A percentile compares a stretch with the other conserved stretches of the same genome.
Evolutionary conservation across 2,113 vertebrate species (phyloP).

Genomic region (Ondatra zibethicus): DNA sequence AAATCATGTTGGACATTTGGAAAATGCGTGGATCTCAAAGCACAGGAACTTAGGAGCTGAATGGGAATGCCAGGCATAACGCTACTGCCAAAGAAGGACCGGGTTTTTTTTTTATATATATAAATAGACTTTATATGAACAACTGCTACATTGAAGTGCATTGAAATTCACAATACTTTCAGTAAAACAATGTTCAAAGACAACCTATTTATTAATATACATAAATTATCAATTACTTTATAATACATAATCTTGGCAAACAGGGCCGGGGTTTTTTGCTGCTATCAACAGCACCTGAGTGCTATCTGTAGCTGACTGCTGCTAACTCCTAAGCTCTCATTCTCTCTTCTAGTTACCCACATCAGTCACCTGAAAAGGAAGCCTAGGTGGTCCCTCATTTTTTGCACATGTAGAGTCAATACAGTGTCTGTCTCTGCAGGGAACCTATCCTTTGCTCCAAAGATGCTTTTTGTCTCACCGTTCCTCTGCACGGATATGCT

Average conservation of each 20-base stretch:
- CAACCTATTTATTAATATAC: neutral
- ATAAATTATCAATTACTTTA: slow-evolving; percentile 46
- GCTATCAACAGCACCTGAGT: neutral
- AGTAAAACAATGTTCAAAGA: slow-evolving; percentile 15
- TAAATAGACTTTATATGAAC: slow-evolving; percentile 13
- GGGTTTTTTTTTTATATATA: too few species aligned
- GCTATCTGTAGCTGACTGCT: neutral
- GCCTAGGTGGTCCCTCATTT: neutral
- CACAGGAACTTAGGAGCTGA: neutral
- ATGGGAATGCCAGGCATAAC: neutral
- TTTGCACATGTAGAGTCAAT: neutral
- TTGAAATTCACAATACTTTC: slow-evolving; percentile 21
- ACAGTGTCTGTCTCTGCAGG: neutral
- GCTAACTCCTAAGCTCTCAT: too few species aligned
- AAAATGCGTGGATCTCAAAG: neutral
- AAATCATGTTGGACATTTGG: neutral
- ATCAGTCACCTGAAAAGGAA: neutral
- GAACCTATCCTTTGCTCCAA: neutral
- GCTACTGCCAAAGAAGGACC: neutral
- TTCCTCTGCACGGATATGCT: neutral
- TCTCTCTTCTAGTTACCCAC: neutral
- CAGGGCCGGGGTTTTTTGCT: neutral
- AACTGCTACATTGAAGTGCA: slow-evolving; percentile 50
- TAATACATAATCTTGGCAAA: neutral
- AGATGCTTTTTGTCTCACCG: neutral